Percentiles rank a stretch among this genome's conserved stretches.
Evolutionary conservation across 2,888 invertebrate species (phyloP).

Genomic region (Ischnus inquisitorius): DNA sequence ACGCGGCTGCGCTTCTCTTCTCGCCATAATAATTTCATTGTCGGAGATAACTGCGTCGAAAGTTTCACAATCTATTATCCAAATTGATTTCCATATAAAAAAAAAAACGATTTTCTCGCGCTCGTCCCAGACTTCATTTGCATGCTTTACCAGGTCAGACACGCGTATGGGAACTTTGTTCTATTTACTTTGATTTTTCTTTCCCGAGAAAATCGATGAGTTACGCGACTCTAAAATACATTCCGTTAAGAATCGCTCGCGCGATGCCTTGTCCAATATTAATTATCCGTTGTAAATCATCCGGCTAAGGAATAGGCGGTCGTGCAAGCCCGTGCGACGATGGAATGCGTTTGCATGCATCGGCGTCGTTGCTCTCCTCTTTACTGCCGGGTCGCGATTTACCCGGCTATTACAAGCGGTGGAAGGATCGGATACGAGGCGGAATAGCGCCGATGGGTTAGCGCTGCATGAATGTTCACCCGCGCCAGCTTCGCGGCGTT

Average conservation of each 20-base stretch:
- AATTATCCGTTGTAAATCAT: slow-evolving; percentile 50
- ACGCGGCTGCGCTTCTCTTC: not conserved
- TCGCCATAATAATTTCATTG: not conserved
- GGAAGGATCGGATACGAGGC: slow-evolving; percentile 5
- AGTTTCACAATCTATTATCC: slow-evolving; percentile 25
- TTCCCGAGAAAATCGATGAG: slow-evolving; percentile 3
- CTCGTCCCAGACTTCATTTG: not conserved
- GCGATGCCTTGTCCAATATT: slow-evolving; percentile 2
- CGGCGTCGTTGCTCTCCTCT: not conserved
- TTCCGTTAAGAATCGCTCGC: not conserved
- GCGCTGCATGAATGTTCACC: slow-evolving; percentile 52
- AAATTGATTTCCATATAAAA: slow-evolving; percentile 41
- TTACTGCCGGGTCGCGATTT: not conserved
- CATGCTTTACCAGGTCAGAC: slow-evolving; percentile 13
- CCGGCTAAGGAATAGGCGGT: not conserved
- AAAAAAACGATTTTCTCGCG: not conserved
- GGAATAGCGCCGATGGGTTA: slow-evolving; percentile 17
- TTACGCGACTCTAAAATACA: slow-evolving; percentile 35
- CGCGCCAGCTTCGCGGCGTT: slow-evolving; percentile 37
- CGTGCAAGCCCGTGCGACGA: not conserved
- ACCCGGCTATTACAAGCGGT: slow-evolving; percentile 6
- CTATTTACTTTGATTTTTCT: not conserved
- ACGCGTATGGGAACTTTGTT: not conserved
- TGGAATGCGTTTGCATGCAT: slow-evolving; percentile 26
- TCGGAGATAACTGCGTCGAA: not conserved